Evolutionary conservation across 2,888 invertebrate species (phyloP).

Genomic region (Willowsia nigromaculata): DNA sequence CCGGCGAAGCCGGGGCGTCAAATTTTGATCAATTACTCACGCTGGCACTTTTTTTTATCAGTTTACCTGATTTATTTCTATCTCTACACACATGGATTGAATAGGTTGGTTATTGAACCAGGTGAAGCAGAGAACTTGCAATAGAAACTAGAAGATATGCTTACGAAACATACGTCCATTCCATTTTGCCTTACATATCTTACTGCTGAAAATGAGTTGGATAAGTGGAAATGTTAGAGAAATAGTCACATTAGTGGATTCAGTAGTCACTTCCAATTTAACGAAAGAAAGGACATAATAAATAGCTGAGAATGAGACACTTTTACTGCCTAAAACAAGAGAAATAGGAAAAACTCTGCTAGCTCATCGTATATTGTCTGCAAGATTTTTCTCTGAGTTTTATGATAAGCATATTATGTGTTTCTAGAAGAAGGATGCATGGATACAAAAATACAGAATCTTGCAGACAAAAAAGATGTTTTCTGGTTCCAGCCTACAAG

Average conservation of each 20-base stretch:
- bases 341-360: slow-evolving; percentile 4
- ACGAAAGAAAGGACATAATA: slow-evolving; percentile 66
- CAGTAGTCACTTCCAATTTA: slow-evolving; percentile 68
- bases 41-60: no score
- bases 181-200: no score
- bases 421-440: neutral
- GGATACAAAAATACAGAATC: neutral
- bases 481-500: neutral
- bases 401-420: neutral
- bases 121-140: no score
- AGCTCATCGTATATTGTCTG: slow-evolving; percentile 13
- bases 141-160: no score
- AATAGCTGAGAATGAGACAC: slow-evolving; percentile 70
- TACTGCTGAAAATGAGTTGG: slow-evolving; percentile 2
- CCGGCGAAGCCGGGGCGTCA: no score
- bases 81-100: no score
- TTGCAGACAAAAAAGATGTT: neutral
- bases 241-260: slow-evolving; percentile 63
- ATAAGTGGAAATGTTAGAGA: slow-evolving; percentile 33
- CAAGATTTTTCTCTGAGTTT: neutral
- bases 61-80: no score
- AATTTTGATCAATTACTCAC: no score
- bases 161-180: no score
- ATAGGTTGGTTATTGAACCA: no score
- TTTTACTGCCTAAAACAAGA: slow-evolving; percentile 70